Conservation (phyloP, 2,113 vertebrate genomes). For the Rhegmatorhina hoffmannsi region DNA sequence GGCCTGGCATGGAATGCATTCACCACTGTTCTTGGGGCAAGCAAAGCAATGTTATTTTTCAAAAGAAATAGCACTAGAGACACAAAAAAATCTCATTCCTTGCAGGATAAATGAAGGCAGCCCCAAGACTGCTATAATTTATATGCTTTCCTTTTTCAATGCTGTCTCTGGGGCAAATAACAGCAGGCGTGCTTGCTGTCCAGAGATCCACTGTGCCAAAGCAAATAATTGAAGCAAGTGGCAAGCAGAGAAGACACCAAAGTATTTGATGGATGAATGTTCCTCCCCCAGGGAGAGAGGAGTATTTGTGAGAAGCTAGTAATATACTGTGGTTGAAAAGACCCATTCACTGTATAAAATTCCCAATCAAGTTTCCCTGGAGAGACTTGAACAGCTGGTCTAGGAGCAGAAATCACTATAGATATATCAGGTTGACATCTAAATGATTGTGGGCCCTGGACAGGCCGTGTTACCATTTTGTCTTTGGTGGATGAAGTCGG, state of each 20-base stretch:
- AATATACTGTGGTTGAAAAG: neutral
- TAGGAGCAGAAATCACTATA: neutral
- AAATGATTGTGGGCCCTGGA: neutral
- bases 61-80: neutral
- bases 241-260: slow-evolving; percentile 12
- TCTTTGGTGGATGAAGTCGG: neutral
- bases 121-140: neutral
- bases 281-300: neutral
- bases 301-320: neutral
- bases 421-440: neutral
- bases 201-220: neutral
- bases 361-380: neutral
- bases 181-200: neutral
- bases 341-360: neutral
- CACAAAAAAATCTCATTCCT: neutral
- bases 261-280: neutral
- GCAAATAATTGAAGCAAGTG: neutral
- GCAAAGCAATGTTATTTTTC: neutral
- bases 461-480: neutral
- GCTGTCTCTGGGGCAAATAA: neutral
- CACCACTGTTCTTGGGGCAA: neutral
- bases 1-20: neutral
- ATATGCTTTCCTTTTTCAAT: neutral
- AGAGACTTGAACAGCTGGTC: neutral
- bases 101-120: neutral